These are phyloP conservation scores for Stenopsyche tienmushanensis DNA, from an alignment of 1,140 invertebrate genomes.

Conservation along the genomic window DNA sequence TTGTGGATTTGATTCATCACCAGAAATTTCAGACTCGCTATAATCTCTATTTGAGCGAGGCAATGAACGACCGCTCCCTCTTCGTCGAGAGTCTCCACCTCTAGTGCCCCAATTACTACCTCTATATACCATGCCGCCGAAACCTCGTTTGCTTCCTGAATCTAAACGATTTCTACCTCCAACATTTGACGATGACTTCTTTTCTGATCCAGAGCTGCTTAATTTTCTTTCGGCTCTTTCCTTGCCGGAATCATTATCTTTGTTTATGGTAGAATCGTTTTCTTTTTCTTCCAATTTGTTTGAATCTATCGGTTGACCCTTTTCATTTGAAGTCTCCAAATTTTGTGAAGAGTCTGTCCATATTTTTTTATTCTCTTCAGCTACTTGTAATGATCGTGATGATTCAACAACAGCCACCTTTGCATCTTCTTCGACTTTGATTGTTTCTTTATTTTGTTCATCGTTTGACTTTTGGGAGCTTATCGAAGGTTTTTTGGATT, in stretches of 20 bases:
- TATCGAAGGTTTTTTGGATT: not conserved
- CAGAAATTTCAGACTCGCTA: conserved; percentile 60
- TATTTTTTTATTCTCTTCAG: conserved; percentile 9
- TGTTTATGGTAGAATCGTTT: conserved; percentile 14
- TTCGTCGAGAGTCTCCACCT: conserved; percentile 49
- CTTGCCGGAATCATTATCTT: conserved; percentile 43
- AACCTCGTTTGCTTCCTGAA: conserved; percentile 44
- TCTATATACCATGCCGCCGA: conserved; percentile 49
- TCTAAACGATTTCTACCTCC: conserved; percentile 35
- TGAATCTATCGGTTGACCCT: conserved; percentile 9
- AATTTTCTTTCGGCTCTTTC: conserved; percentile 54
- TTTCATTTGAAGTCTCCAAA: not conserved
- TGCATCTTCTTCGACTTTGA: not conserved
- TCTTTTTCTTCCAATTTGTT: conserved; percentile 35
- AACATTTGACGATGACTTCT: conserved; percentile 46
- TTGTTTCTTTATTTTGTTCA: not conserved
- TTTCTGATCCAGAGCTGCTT: conserved; percentile 55
- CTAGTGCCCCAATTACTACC: conserved; percentile 52
- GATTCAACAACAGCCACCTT: not conserved
- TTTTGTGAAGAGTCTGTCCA: not conserved
- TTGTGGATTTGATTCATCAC: conserved; percentile 53
- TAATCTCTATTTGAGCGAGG: conserved; percentile 43
- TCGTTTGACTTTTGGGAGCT: not conserved
- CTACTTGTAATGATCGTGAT: not conserved
- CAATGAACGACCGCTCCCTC: conserved; percentile 49